Conservation (phyloP, 2,888 invertebrate genomes). For the Hipparchia semele region DNA sequence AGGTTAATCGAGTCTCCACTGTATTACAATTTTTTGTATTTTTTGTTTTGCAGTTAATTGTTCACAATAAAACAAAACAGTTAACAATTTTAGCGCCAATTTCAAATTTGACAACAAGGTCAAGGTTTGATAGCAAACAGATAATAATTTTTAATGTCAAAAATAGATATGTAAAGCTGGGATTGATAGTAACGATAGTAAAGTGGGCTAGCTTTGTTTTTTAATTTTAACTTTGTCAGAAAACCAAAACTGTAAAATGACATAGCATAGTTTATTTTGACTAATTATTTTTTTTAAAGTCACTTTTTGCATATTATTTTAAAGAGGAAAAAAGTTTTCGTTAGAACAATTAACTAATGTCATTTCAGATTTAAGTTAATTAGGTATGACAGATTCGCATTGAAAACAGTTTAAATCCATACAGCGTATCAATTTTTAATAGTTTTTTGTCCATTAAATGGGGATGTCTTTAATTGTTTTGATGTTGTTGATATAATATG, state of each 20-base stretch:
- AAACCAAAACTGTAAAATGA: neutral
- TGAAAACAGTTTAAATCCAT: neutral
- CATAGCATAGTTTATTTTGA: no score
- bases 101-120: slow-evolving; percentile 9
- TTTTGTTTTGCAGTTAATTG: no score
- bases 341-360: neutral
- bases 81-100: slow-evolving; percentile 30
- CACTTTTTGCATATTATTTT: neutral
- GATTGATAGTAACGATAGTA: neutral
- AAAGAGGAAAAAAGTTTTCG: neutral
- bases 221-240: neutral
- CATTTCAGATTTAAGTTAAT: neutral
- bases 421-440: slow-evolving; percentile 26
- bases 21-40: no score
- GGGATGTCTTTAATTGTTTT: slow-evolving; percentile 77
- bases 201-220: neutral
- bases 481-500: slow-evolving; percentile 80
- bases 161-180: no score
- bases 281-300: neutral
- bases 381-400: neutral
- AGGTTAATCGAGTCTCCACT: no score
- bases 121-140: no score
- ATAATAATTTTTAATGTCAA: no score
- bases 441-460: slow-evolving; percentile 51
- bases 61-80: neutral